Evolutionary conservation across 2,113 vertebrate genomes (phyloP), one percentile per base, ranked within the genome.

Genomic region (Oncorhynchus clarkii): DNA sequence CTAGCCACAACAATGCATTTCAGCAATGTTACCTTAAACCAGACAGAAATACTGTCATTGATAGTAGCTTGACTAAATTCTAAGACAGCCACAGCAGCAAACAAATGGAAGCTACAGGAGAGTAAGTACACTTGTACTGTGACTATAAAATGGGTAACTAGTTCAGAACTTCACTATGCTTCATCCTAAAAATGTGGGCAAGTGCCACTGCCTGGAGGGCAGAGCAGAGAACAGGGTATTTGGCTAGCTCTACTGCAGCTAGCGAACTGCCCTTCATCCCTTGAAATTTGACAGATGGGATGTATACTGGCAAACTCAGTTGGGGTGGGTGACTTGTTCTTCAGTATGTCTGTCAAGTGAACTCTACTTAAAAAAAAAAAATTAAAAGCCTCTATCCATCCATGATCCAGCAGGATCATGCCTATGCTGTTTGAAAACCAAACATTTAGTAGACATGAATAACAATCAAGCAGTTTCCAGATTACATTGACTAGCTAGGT

Each of bases 221-320:
- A 39, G 49, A 49, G 57, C 71, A 24, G 11, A 22, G 9, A 45
- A 45, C 39, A 39, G 8, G 39, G 31, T n/a, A 39, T 20, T 27
- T 31, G 6, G 18, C 20, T 57, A 31, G 57, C 54, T 72, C 4
- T 45, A 26, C 26, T 62, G 66, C 27, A 51, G 66, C 73, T 51
- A 24, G 18, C n/a, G 5, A 45, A 45, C 57, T 76, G 54, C 59
- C 54, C 67, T 64, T 76, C 57, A 76, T 54, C 57, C 26, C 57
- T 70, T 57, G 14, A 60, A 14, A 70, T 76, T 76, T 62, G 75
- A 70, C 74, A 76, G 67, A 75, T 75, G 74, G 74, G 14, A 57
- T 11, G 16, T 20, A 9, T 45, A 57, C 18, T 57, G 54, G 16
- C 4, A 57, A 57, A 57, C 54, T 45, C 39, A 57, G 20, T 20